phyloP scores from a whole-genome alignment of 2,797 vertebrate genomes.

The Brachyrhaphis roseni region DNA sequence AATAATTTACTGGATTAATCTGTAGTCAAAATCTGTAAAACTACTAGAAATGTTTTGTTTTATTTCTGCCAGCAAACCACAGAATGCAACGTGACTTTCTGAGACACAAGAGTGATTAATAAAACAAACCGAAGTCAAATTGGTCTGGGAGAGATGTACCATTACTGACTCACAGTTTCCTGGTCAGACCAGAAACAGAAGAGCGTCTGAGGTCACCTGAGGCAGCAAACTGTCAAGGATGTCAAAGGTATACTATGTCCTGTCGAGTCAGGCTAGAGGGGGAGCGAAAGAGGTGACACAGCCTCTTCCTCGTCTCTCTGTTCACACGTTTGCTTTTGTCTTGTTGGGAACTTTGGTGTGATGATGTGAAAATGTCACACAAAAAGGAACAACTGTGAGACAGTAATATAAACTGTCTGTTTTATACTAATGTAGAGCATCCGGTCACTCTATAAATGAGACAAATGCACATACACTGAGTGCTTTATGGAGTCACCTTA shows the following conservation, averaged over 20 bases:
- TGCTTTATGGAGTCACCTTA: not conserved
- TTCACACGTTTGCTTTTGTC: not conserved
- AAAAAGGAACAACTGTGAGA: not conserved
- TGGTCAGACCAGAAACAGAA: not conserved
- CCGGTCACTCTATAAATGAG: not conserved
- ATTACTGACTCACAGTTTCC: not conserved
- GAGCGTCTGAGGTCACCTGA: not conserved
- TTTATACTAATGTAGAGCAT: not conserved
- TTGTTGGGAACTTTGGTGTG: not conserved
- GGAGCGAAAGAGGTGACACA: not conserved
- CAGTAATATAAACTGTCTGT: not conserved
- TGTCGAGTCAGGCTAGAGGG: not conserved
- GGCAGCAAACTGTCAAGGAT: not conserved
- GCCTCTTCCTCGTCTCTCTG: not conserved
- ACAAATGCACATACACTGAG: not conserved
- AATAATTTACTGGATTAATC: not conserved
- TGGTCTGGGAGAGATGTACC: not conserved
- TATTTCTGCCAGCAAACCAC: not conserved
- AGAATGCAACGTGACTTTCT: not conserved
- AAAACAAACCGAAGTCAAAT: not conserved
- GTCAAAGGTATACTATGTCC: not conserved
- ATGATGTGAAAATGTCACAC: not conserved
- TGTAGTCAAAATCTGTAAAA: not conserved
- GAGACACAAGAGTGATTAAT: not conserved
- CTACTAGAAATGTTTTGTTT: not conserved